These are phyloP conservation scores for Acanthornis magna DNA, from an alignment of 2,797 vertebrate genomes.

Conservation along the genomic window DNA sequence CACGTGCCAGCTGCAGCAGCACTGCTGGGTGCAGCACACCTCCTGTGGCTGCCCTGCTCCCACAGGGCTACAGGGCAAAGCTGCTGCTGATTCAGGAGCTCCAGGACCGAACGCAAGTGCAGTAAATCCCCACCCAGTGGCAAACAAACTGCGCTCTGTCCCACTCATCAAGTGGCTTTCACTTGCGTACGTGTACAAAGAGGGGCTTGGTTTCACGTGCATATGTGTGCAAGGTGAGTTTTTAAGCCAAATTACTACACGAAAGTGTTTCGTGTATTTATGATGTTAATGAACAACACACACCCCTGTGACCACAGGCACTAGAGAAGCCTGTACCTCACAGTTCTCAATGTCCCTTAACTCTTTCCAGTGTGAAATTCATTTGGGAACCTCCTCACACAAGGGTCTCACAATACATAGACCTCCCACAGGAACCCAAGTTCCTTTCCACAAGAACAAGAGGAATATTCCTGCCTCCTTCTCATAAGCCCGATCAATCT, in stretches of 20 bases:
- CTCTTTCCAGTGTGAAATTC: not conserved
- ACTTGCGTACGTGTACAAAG: not conserved
- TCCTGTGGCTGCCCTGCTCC: not conserved
- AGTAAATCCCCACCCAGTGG: not conserved
- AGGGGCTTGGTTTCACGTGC: not conserved
- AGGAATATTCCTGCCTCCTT: not conserved
- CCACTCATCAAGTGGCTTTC: not conserved
- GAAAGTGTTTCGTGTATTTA: not conserved
- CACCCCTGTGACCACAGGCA: not conserved
- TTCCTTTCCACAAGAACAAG: not conserved
- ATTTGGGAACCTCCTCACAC: not conserved
- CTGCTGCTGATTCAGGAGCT: not conserved
- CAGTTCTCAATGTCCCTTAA: not conserved
- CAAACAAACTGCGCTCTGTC: not conserved
- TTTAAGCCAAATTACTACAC: not conserved
- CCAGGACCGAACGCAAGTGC: not conserved
- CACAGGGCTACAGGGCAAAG: not conserved
- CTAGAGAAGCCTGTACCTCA: not conserved
- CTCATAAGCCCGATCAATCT: not conserved
- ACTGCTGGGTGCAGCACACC: not conserved
- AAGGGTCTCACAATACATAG: not conserved
- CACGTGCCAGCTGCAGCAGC: not conserved
- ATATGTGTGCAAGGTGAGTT: not conserved
- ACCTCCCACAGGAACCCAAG: not conserved
- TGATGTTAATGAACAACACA: not conserved